These are phyloP conservation scores for Brachyhypopomus gauderio DNA, from an alignment of 2,113 vertebrate species.

Conservation along the genomic window DNA sequence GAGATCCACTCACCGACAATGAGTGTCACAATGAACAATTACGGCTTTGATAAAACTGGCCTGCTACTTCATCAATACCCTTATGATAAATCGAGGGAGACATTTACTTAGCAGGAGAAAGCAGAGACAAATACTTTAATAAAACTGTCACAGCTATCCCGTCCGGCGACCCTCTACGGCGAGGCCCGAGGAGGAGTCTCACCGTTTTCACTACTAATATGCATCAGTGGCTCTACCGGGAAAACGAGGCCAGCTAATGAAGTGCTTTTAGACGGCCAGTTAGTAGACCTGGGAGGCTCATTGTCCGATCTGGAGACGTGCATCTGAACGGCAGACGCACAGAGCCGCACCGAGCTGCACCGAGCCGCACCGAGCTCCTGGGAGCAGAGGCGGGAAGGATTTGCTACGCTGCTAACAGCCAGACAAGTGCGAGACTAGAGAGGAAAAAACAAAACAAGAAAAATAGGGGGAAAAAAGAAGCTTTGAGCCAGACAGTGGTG, in stretches of 20 bases:
- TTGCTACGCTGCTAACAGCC: constrained; percentile 13
- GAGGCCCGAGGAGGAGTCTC: constrained; percentile 29
- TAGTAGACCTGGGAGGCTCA: constrained; percentile 22
- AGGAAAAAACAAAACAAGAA: background rate
- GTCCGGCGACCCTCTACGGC: constrained; percentile 35
- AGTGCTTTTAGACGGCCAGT: constrained; percentile 42
- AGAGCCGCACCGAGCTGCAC: background rate
- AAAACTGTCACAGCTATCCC: constrained; percentile 62
- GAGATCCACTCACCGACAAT: constrained; percentile 67
- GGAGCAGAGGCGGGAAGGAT: constrained; percentile 11
- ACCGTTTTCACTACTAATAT: constrained; percentile 36
- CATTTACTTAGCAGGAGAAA: constrained; percentile 67
- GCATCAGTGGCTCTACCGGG: constrained; percentile 40
- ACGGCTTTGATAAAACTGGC: constrained; percentile 68
- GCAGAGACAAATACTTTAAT: constrained; percentile 64
- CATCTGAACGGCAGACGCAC: constrained; percentile 15
- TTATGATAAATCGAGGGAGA: constrained; percentile 66
- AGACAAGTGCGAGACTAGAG: background rate
- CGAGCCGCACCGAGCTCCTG: background rate
- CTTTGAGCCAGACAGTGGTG: constrained; percentile 9
- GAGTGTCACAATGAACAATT: constrained; percentile 75
- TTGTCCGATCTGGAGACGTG: constrained; percentile 35
- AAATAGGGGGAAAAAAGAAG: background rate
- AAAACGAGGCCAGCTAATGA: constrained; percentile 46
- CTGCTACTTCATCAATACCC: constrained; percentile 63